These are phyloP conservation scores for Archilochus colubris DNA, from an alignment of 2,113 vertebrate genomes.

Conservation along the genomic window DNA sequence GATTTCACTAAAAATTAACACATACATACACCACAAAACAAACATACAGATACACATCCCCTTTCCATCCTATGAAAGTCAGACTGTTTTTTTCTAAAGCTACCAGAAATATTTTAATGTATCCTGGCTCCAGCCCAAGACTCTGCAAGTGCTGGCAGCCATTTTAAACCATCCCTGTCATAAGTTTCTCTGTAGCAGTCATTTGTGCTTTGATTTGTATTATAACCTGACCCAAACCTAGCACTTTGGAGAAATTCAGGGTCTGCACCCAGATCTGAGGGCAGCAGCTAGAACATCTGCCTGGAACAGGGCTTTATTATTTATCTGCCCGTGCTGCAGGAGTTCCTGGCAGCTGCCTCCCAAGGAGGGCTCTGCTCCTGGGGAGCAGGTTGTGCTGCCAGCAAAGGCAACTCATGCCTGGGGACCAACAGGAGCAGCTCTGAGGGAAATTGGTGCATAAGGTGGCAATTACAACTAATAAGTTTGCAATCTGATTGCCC, in stretches of 20 bases:
- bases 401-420: background rate
- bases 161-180: constrained; percentile 12
- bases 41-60: background rate
- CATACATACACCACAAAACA: background rate
- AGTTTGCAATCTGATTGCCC: background rate
- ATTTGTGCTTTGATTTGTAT: background rate
- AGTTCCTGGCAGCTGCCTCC: background rate
- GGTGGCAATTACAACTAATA: background rate
- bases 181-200: background rate
- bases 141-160: background rate
- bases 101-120: background rate
- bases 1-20: constrained; percentile 50
- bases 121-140: background rate
- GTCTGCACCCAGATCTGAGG: background rate
- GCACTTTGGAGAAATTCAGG: background rate
- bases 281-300: background rate
- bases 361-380: background rate
- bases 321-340: background rate
- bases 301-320: background rate
- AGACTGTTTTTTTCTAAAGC: background rate
- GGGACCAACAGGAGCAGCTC: background rate
- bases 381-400: background rate
- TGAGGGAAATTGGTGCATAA: background rate
- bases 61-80: constrained; percentile 16
- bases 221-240: background rate